Conservation (phyloP, 1,140 invertebrate genomes). For the Antheraea pernyi region DNA sequence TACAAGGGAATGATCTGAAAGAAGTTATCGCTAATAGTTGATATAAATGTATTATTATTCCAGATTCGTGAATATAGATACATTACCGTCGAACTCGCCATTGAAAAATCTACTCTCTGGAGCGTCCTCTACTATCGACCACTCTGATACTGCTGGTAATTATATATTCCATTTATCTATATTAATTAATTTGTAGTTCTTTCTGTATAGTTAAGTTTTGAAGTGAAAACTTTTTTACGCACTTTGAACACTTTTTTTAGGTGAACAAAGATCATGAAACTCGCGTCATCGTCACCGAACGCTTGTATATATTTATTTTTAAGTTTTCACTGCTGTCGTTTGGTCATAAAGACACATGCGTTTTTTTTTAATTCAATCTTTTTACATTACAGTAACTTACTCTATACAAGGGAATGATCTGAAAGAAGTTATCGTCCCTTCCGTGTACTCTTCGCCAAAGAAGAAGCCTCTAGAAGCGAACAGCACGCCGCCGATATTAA, state of each 20-base stretch:
- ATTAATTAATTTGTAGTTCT: too few species aligned
- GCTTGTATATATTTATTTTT: too few species aligned
- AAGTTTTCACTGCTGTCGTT: too few species aligned
- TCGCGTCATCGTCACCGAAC: too few species aligned
- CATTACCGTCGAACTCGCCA: constrained; percentile 51
- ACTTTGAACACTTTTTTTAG: too few species aligned
- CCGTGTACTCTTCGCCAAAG: constrained; percentile 52
- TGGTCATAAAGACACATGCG: too few species aligned
- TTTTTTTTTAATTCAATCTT: too few species aligned
- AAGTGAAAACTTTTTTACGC: too few species aligned
- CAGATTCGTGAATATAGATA: constrained; percentile 61
- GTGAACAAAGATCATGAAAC: too few species aligned
- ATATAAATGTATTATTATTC: constrained; percentile 20
- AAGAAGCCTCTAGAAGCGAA: constrained; percentile 44
- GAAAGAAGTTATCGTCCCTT: constrained; percentile 55
- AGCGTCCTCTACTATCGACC: constrained; percentile 26
- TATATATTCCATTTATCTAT: neutral
- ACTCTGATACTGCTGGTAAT: constrained; percentile 41
- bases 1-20: constrained; percentile 42
- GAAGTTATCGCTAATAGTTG: too few species aligned
- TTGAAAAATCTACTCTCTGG: constrained; percentile 49
- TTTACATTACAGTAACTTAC: constrained; percentile 48
- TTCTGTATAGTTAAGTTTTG: too few species aligned
- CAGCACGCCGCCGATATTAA: constrained; percentile 81
- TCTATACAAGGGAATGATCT: constrained; percentile 42